phyloP scores from a whole-genome alignment of 1,140 invertebrate genomes.

The Listronotus bonariensis region DNA sequence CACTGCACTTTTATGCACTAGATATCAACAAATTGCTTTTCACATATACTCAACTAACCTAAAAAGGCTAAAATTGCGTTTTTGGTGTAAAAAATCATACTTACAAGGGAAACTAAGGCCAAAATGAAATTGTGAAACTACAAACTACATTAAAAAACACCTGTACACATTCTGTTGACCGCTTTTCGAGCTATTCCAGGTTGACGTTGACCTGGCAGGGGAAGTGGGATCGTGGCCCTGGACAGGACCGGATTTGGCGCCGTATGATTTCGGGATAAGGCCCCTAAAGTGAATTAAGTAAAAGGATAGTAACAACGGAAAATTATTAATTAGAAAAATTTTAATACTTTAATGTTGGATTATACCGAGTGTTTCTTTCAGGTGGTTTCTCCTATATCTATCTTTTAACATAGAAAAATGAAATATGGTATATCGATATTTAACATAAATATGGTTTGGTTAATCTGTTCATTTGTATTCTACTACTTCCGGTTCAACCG shows the following conservation, averaged over 20 bases:
- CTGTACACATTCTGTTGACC: constrained; percentile 54
- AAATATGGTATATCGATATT: no score
- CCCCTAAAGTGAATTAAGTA: neutral
- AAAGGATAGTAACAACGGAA: no score
- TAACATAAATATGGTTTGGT: no score
- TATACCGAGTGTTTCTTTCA: no score
- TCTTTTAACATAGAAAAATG: no score
- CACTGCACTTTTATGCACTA: constrained; percentile 52
- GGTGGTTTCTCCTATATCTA: no score
- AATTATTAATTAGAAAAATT: no score
- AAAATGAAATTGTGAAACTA: constrained; percentile 41
- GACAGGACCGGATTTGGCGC: constrained; percentile 40
- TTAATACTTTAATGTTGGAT: no score
- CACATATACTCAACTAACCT: constrained; percentile 41
- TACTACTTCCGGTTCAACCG: no score
- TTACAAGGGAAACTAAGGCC: constrained; percentile 14
- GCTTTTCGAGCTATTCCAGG: constrained; percentile 56
- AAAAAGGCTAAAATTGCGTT: constrained; percentile 17
- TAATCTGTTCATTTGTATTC: no score
- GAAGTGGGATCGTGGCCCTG: constrained; percentile 53
- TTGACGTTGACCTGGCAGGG: constrained; percentile 50
- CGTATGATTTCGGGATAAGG: neutral
- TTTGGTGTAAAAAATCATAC: constrained; percentile 6
- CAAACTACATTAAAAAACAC: constrained; percentile 55
- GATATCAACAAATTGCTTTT: constrained; percentile 52